These are phyloP conservation scores for Gymnopithys bicolor DNA, from an alignment of 2,797 vertebrate genomes.

Conservation along the genomic window DNA sequence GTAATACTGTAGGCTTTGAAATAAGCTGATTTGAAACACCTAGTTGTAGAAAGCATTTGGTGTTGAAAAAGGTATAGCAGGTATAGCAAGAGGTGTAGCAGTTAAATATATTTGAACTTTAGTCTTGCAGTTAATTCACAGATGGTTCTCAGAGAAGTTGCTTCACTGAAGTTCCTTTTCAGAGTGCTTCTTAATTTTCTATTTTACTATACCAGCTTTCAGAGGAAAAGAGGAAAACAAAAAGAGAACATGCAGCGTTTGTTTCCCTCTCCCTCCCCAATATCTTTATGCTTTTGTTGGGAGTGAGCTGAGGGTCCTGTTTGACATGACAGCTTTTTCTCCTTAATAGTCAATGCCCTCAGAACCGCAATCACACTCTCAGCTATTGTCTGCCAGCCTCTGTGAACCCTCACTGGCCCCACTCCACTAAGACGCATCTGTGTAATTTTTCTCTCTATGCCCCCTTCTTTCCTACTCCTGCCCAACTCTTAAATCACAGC, in stretches of 20 bases:
- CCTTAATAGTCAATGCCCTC: not conserved
- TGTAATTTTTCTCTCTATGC: not conserved
- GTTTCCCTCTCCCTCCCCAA: not conserved
- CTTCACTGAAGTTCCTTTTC: not conserved
- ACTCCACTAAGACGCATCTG: not conserved
- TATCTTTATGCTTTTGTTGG: not conserved
- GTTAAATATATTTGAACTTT: not conserved
- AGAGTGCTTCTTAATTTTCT: not conserved
- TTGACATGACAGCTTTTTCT: not conserved
- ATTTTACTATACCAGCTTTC: not conserved
- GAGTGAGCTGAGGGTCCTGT: not conserved
- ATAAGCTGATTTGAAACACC: not conserved
- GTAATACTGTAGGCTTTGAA: not conserved
- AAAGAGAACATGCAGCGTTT: not conserved
- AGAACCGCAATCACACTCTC: not conserved
- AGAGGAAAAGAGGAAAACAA: not conserved
- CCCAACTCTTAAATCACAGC: not conserved
- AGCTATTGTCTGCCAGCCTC: not conserved
- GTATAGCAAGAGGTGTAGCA: not conserved
- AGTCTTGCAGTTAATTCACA: not conserved
- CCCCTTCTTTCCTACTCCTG: not conserved
- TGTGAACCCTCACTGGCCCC: not conserved
- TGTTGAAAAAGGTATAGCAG: not conserved
- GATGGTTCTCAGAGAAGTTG: not conserved
- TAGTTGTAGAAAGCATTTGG: not conserved